Evolutionary conservation across 2,113 vertebrate genomes (phyloP).

Genomic region (Phylloscopus whistleri): DNA sequence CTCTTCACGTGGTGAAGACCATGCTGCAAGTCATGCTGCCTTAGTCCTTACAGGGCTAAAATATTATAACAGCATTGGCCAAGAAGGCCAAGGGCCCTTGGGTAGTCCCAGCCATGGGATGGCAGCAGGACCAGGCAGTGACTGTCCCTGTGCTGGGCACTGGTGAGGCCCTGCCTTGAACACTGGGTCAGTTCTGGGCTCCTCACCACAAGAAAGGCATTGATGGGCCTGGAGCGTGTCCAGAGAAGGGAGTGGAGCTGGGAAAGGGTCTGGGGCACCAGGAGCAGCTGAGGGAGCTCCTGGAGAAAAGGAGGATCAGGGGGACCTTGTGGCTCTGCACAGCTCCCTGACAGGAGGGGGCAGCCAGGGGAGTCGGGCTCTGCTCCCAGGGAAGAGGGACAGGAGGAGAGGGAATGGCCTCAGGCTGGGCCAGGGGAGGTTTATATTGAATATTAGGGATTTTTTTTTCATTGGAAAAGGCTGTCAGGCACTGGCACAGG

Average conservation of each 20-base stretch:
- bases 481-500: not conserved
- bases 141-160: not conserved
- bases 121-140: not conserved
- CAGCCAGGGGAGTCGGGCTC: accelerated
- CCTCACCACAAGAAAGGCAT: not conserved
- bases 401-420: accelerated
- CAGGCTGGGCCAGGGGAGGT: accelerated
- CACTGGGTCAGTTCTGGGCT: not conserved
- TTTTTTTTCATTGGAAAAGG: not conserved
- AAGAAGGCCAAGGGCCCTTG: no score
- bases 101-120: accelerated
- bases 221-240: accelerated
- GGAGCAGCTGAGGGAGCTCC: not conserved
- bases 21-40: no score
- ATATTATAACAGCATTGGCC: not conserved
- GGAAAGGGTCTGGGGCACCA: not conserved
- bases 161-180: accelerated
- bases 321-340: not conserved
- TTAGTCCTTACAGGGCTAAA: not conserved
- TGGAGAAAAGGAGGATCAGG: not conserved
- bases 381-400: not conserved
- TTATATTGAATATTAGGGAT: accelerated
- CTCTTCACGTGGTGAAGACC: not conserved
- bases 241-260: not conserved
- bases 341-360: not conserved